These are phyloP conservation scores for Cassiopea andromeda DNA, from an alignment of 30 jellyfish, hydroid and myxozoan genomes.

Conservation along the genomic window DNA sequence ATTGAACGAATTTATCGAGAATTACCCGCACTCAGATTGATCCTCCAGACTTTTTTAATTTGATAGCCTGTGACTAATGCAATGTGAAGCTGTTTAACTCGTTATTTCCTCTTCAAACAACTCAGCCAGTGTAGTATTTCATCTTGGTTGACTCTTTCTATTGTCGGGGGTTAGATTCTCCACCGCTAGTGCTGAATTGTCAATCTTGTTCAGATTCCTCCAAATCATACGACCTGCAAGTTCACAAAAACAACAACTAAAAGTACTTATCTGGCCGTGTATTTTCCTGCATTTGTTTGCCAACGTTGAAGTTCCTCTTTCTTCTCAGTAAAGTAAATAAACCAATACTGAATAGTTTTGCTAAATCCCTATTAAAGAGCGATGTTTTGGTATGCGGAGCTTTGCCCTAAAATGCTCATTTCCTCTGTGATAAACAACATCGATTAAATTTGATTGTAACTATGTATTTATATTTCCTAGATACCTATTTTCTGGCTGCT, in stretches of 20 bases:
- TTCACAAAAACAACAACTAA: neutral
- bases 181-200: neutral
- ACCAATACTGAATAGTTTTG: neutral
- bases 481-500: too few relatives aligned
- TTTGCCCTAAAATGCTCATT: neutral
- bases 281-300: neutral
- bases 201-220: neutral
- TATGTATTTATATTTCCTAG: too few relatives aligned
- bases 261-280: neutral
- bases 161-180: neutral
- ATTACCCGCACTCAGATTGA: neutral
- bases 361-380: neutral
- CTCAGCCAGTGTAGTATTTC: neutral
- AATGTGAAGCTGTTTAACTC: neutral
- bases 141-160: neutral
- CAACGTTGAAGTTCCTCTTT: neutral
- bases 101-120: neutral
- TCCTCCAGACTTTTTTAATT: neutral
- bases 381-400: neutral
- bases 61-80: neutral
- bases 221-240: neutral
- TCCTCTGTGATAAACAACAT: neutral
- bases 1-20: neutral
- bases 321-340: neutral
- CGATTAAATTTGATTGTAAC: neutral